Evolutionary conservation across 2,797 vertebrate species (phyloP).

Genomic region (Odontamblyopus lacepedii): DNA sequence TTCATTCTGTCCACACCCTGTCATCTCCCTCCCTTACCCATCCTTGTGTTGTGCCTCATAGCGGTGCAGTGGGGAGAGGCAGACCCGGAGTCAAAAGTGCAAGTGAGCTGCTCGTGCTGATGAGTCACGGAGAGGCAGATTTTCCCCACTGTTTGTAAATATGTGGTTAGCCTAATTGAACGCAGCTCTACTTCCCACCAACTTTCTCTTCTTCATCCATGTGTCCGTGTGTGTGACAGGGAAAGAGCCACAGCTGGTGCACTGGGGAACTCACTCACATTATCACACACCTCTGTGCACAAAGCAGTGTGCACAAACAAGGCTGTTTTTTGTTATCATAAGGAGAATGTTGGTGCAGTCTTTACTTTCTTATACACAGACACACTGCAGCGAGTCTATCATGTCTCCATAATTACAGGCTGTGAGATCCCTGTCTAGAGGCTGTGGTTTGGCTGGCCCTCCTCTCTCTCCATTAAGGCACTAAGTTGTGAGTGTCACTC

Average conservation of each 20-base stretch:
- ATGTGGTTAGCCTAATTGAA: constrained; percentile 79
- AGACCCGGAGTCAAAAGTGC: constrained; percentile 74
- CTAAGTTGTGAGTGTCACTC: constrained; percentile 74
- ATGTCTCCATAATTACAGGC: constrained; percentile 72
- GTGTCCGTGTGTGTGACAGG: constrained; percentile 14
- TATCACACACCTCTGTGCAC: constrained; percentile 26
- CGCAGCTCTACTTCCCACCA: constrained; percentile 71
- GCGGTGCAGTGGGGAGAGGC: constrained; percentile 53
- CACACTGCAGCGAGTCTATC: constrained; percentile 49
- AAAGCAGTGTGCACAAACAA: constrained; percentile 26
- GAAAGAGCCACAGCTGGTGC: constrained; percentile 46
- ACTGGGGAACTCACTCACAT: constrained; percentile 30
- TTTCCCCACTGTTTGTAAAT: constrained; percentile 76
- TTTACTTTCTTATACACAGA: constrained; percentile 24
- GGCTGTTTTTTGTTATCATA: constrained; percentile 25
- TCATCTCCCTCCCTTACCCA: constrained; percentile 46
- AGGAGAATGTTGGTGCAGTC: constrained; percentile 12
- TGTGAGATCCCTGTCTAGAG: constrained; percentile 67
- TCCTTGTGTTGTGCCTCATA: constrained; percentile 29
- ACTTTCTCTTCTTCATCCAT: constrained; percentile 66
- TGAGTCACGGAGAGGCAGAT: constrained; percentile 72
- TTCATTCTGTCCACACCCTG: constrained; percentile 68
- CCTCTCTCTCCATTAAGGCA: constrained; percentile 73
- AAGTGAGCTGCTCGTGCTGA: constrained; percentile 70
- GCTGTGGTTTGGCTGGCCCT: constrained; percentile 75